Evolutionary conservation across 2,888 invertebrate species (phyloP).

Genomic region (Anarsia innoxiella): DNA sequence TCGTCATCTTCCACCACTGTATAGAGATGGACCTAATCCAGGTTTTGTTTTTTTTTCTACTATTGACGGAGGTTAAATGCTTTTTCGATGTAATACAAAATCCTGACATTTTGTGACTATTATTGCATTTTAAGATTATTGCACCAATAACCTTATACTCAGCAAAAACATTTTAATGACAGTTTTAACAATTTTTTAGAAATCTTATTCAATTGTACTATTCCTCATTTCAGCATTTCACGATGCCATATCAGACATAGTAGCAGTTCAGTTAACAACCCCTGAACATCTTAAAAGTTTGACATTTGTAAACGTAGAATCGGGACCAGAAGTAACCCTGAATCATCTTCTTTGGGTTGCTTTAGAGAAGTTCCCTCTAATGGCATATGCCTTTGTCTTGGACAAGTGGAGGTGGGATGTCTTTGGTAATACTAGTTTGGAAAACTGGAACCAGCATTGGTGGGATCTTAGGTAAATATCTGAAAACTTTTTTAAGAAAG

Average conservation of each 20-base stretch:
- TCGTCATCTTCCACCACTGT: slow-evolving; percentile 65
- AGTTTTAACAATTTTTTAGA: no score
- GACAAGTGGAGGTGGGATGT: slow-evolving; percentile 68
- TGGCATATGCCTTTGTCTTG: slow-evolving; percentile 60
- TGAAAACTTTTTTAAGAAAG: no score
- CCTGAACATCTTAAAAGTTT: slow-evolving; percentile 65
- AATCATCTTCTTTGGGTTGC: slow-evolving; percentile 63
- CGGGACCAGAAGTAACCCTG: slow-evolving; percentile 45
- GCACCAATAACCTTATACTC: no score
- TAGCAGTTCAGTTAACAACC: slow-evolving; percentile 74
- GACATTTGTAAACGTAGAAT: slow-evolving; percentile 48
- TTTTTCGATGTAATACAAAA: neutral
- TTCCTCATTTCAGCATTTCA: slow-evolving; percentile 73
- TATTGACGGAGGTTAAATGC: neutral
- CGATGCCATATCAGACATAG: slow-evolving; percentile 78
- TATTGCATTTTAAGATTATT: no score
- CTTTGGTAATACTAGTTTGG: slow-evolving; percentile 46
- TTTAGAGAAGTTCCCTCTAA: slow-evolving; percentile 58
- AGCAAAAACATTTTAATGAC: no score
- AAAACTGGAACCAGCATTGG: slow-evolving; percentile 64
- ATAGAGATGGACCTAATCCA: slow-evolving; percentile 71
- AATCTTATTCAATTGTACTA: no score
- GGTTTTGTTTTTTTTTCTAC: slow-evolving; percentile 29
- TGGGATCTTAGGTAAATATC: slow-evolving; percentile 58
- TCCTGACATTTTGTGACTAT: neutral